Conservation (phyloP, 2,797 vertebrate species). For the Amblyopsis hoosieri region DNA sequence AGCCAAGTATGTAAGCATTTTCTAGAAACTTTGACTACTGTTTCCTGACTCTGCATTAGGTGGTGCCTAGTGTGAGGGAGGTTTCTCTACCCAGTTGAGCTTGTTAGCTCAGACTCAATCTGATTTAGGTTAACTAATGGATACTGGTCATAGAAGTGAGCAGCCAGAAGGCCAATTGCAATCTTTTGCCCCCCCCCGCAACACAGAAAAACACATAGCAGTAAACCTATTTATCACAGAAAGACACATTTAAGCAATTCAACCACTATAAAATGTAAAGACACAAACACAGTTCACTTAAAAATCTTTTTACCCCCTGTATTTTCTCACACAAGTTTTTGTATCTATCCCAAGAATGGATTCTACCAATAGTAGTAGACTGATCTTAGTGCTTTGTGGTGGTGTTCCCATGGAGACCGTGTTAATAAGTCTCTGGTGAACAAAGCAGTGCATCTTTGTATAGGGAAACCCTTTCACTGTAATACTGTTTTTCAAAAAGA, state of each 20-base stretch:
- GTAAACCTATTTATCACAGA: conserved; percentile 56
- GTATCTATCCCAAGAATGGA: conserved; percentile 53
- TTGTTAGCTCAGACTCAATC: conserved; percentile 67
- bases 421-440: conserved; percentile 66
- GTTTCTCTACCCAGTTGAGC: conserved; percentile 72
- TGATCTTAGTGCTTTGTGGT: conserved; percentile 65
- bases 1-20: conserved; percentile 89
- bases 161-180: conserved; percentile 63
- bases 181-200: conserved; percentile 48
- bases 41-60: conserved; percentile 83
- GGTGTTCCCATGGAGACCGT: conserved; percentile 67
- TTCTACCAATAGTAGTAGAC: conserved; percentile 64
- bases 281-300: conserved; percentile 55
- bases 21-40: conserved; percentile 87
- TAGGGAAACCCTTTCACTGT: conserved; percentile 55
- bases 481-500: conserved; percentile 56
- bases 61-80: conserved; percentile 75
- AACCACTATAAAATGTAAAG: conserved; percentile 23
- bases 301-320: conserved; percentile 31
- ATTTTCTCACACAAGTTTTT: conserved; percentile 47
- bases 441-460: conserved; percentile 33
- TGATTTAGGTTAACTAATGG: conserved; percentile 61
- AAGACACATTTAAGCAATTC: conserved; percentile 45
- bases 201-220: conserved; percentile 51
- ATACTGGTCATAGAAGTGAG: conserved; percentile 67